Evolutionary conservation across 2,797 vertebrate species (phyloP), one percentile per base, ranked within the genome.

Genomic region (Buceros bicornis): DNA sequence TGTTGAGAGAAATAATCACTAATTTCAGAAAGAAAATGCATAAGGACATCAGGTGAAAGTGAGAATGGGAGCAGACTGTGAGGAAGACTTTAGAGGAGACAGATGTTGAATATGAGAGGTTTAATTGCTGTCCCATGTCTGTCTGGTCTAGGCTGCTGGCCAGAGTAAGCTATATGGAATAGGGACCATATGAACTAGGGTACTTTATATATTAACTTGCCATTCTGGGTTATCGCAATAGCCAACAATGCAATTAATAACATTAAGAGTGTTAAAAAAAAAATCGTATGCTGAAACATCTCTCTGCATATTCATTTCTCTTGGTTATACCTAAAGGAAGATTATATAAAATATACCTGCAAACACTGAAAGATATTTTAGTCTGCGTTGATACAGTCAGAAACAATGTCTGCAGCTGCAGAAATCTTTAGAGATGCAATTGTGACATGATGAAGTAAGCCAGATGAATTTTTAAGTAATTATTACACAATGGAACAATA

Each of bases 391-490:
- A 51, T 16, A 57, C 5, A 40, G 19, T 54, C 16, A 81, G 50
- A 85, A 71, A n/a, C 18, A 33, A 50, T 26, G 21, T 28, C 33
- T 33, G 33, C 33, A 79, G 22, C 12, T 57, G 22, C 58, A 76
- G 37, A 95, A 48, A 57, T 71, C 24, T 77, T 90, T 82, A 28
- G 54, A 83, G 51, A 62, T 80, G 28, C 16, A 82, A 66, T 96
- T 93, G 64, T 80, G 66, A 72, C 31, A 74, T 43, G 6, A 57
- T 56, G 71, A 96, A 94, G 43, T 92, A 87, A 87, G 51, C 15
- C 73, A 92, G 70, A 5, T 91, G 35, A 74, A 60, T 95, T 91
- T 91, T 57, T n/a, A 72, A 72, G 58, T 88, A 61, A 77, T 57
- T 78, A 65, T 64, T 67, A 40, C 87, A 50, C 45, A 65, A 56